phyloP scores from a whole-genome alignment of 2,113 vertebrate species.

The Oreochromis aureus region DNA sequence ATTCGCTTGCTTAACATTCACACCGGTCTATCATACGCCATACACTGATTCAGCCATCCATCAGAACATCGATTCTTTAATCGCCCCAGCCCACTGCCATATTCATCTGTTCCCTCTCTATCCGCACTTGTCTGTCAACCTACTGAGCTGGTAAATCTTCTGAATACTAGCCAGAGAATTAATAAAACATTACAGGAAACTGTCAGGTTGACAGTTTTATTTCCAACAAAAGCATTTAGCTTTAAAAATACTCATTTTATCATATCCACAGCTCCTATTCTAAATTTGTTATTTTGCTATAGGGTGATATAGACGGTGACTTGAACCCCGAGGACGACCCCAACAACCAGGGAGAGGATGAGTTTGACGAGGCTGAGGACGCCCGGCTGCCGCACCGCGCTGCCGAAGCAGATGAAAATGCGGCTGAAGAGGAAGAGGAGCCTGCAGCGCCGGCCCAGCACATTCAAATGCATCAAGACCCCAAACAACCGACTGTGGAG shows the following conservation, averaged over 20 bases:
- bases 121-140: not conserved
- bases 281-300: not conserved
- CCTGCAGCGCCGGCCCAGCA: conserved; percentile 27
- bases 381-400: conserved; percentile 76
- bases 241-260: not conserved
- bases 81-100: not conserved
- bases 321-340: conserved; percentile 93
- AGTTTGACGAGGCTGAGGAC: conserved; percentile 94
- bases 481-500: conserved; percentile 72
- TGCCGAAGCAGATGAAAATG: conserved; percentile 63
- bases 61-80: not conserved
- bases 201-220: not conserved
- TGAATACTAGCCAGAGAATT: not conserved
- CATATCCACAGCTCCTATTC: not conserved
- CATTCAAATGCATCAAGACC: conserved; percentile 54
- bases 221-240: not conserved
- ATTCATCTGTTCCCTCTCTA: not conserved
- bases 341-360: conserved; percentile 97
- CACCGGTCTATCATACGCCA: not conserved
- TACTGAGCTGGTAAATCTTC: not conserved
- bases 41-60: not conserved
- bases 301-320: conserved; percentile 78
- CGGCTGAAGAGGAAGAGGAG: conserved; percentile 61
- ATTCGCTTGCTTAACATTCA: not conserved
- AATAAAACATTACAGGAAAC: not conserved